Base-by-base conservation (phyloP, 2,797 vertebrate species). In the Harpagifer antarcticus region DNA sequence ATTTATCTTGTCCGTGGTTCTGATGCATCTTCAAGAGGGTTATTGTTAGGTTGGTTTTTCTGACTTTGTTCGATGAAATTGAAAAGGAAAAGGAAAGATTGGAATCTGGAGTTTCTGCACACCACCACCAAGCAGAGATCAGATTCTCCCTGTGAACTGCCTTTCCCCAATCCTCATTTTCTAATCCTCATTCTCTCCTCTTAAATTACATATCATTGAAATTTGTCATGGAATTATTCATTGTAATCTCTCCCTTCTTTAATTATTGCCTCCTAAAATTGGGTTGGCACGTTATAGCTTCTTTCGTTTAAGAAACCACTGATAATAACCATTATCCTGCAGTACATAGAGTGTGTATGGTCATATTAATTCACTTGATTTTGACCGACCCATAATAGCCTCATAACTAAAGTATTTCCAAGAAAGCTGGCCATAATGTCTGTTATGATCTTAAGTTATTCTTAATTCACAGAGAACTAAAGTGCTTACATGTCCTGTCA, bases 51-150 rank as follows among this genome's bases (percentile, higher is more conserved):
- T 40, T 58, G 19, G 8, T 54, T 67, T 37, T 56, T 66, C 17
- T 80, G 6, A 37, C 17, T 75, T 77, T 58, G 37, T 70, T 47
- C 3, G 52, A 68, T 74, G 7, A 45, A 59, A 74, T 3, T 74
- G 20, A 64, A 40, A 84, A 64, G 61, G 45, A 69, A 84, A 61
- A 3, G 7, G 20, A 84, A 77, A 16, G 47, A 77, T 47, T 90
- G 78, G 81, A 88, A 93, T 92, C 91, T 94, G 92, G 89, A 92
- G 79, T 94, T 93, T 94, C 91, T 92, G 93, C 90, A 93, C 91
- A 93, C 91, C 90, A 88, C 31, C 70, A 62, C n/a, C 53, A 58
- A 72, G 70, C 83, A 88, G 74, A 87, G 72, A 82, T 79, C 62
- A 63, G 40, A 78, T 72, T 56, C 27, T 70, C 53, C 63, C 23